Evolutionary conservation across 2,888 invertebrate genomes (phyloP), one percentile per base, ranked within the genome.

Genomic region (Agriopis aurantiaria): DNA sequence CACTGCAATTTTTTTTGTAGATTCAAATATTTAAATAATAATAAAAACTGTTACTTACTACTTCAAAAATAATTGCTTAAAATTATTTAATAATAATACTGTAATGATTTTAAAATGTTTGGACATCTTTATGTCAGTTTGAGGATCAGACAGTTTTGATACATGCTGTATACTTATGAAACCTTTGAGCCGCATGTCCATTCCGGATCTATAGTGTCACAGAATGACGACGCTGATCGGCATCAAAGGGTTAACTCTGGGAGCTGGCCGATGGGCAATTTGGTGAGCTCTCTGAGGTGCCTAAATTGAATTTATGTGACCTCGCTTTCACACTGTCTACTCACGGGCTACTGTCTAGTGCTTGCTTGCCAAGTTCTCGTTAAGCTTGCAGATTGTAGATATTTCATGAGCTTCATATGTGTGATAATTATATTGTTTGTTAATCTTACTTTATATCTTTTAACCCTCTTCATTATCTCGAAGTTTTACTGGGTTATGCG

Each of bases 251-350:
- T 83, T 85, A 84, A 83, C 85, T 86, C 75, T 78, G 80, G 78
- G 85, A 78, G 80, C 85, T 85, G 84, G 85, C 80, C 83, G 83
- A 82, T 78, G 84, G 86, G 85, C 91, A 91, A 91, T 91, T 92
- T 89, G 87, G 86, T 82, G 82, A 83, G 80, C 86, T 85, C 90
- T 89, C 88, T 84, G 89, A 91, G 87, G 87, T 88, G 84, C 81
- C 83, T 82, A 85, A 91, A 92, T 91, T 91, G 88, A 93, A 91
- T 92, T 91, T 90, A 90, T 91, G 87, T 88, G 88, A 89, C 88
- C 86, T 85, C 84, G 80, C 84, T 82, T 84, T 85, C 73, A 80
- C 76, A 76, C 76, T 64, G 61, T 67, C 59, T 74, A 85, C 78
- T 78, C 72, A 84, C 78, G 65, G 78, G 48, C 9, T 17, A 53